These are phyloP conservation scores for Drosophila micromelanica DNA, from an alignment of 1,140 invertebrate genomes.

Conservation along the genomic window DNA sequence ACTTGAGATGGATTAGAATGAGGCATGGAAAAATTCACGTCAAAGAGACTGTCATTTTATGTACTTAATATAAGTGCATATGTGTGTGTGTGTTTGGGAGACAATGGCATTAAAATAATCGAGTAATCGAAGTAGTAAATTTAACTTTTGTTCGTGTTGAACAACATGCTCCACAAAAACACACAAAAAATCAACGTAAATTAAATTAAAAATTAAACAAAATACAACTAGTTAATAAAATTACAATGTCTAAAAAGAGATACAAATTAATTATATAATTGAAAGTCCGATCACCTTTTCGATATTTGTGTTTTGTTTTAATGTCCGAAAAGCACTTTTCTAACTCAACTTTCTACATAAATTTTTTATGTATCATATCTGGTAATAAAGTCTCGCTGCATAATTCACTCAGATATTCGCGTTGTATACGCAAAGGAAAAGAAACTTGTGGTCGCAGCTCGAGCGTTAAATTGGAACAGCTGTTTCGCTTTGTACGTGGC, in stretches of 20 bases:
- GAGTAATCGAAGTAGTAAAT: no score
- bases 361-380: background rate
- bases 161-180: no score
- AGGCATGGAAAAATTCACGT: conserved; percentile 38
- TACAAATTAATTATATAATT: no score
- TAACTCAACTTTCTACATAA: no score
- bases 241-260: no score
- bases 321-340: background rate
- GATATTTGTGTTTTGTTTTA: no score
- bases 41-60: conserved; percentile 5
- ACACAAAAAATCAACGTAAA: no score
- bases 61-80: background rate
- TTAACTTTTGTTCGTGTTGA: no score
- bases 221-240: no score
- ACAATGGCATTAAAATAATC: background rate
- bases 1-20: conserved; percentile 78
- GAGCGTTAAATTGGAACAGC: conserved; percentile 68
- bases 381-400: background rate
- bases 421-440: background rate
- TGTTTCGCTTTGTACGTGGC: conserved; percentile 47
- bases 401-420: background rate
- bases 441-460: conserved; percentile 42
- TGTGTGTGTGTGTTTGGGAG: background rate
- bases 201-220: no score
- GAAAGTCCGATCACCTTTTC: no score